These are phyloP conservation scores for Eulithis testata DNA, from an alignment of 2,888 invertebrate species.

Conservation along the genomic window DNA sequence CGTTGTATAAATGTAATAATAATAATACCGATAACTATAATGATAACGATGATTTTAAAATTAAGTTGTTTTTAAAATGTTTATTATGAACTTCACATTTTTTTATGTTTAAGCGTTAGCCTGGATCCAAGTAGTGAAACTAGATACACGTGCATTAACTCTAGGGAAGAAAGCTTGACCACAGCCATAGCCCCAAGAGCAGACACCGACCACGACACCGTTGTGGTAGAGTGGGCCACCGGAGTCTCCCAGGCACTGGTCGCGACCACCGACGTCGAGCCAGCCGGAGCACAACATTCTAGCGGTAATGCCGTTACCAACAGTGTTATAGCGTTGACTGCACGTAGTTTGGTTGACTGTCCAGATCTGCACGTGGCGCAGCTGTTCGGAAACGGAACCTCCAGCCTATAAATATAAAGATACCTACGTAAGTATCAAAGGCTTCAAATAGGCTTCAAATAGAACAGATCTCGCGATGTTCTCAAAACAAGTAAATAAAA, in stretches of 20 bases:
- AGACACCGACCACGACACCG: conserved; percentile 48
- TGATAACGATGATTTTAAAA: too few species aligned
- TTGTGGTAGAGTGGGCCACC: conserved; percentile 53
- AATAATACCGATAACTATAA: too few species aligned
- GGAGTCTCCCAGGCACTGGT: conserved; percentile 52
- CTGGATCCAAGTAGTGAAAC: conserved; percentile 36
- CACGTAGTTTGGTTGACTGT: conserved; percentile 50
- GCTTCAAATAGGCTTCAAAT: too few species aligned
- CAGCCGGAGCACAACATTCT: conserved; percentile 54
- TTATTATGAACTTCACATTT: too few species aligned
- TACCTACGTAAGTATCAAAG: too few species aligned
- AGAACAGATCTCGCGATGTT: too few species aligned
- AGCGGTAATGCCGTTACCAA: conserved; percentile 36
- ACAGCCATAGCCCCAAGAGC: conserved; percentile 49
- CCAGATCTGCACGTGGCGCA: conserved; percentile 55
- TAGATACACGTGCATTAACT: conserved; percentile 48
- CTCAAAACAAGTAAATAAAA: too few species aligned
- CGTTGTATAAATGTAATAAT: too few species aligned
- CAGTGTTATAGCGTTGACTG: conserved; percentile 32
- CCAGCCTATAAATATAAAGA: conserved; percentile 35
- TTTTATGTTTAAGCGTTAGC: conserved; percentile 20
- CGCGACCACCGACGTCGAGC: conserved; percentile 48
- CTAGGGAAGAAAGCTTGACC: conserved; percentile 46
- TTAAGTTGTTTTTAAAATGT: too few species aligned
- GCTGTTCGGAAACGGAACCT: conserved; percentile 45